Percentiles rank a stretch among this genome's conserved stretches.
Evolutionary conservation across 1,140 invertebrate species (phyloP).

Genomic region (Philopotamus ludificatus): DNA sequence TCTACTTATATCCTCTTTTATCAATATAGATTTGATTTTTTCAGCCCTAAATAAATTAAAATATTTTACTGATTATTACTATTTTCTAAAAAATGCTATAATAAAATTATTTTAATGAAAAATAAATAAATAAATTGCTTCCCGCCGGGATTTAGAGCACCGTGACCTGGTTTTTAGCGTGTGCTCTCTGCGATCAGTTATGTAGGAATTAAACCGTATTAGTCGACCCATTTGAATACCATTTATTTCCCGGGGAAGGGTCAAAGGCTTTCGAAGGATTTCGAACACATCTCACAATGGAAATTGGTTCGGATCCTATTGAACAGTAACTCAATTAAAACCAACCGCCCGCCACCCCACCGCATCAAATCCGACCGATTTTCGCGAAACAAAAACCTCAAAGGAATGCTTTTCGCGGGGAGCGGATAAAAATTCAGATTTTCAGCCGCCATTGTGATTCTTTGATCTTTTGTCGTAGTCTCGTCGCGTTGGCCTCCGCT

Average conservation of each 20-base stretch:
- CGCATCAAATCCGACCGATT: not conserved
- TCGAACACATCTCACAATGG: conserved; percentile 6
- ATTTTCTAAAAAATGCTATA: no score
- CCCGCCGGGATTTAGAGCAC: not conserved
- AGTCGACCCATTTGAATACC: not conserved
- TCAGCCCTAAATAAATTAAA: no score
- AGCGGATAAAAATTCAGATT: conserved; percentile 26
- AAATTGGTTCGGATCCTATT: conserved; percentile 13
- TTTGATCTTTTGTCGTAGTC: conserved; percentile 21
- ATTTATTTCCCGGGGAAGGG: conserved; percentile 13
- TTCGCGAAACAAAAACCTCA: conserved; percentile 24
- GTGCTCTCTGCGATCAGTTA: conserved; percentile 2
- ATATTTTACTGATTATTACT: no score
- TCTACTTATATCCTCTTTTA: no score
- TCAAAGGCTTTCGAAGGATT: conserved; percentile 23
- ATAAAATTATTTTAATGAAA: no score
- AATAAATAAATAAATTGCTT: not conserved
- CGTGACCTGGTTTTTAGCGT: no score
- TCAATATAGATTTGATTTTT: not conserved
- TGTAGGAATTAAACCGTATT: not conserved
- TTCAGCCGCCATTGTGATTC: conserved; percentile 21
- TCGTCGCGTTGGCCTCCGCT: conserved; percentile 8
- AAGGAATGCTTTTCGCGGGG: conserved; percentile 15
- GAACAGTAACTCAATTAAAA: conserved; percentile 19
- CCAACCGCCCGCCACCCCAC: not conserved